phyloP scores from a whole-genome alignment of 2,888 invertebrate species.

The Apantesis nais region DNA sequence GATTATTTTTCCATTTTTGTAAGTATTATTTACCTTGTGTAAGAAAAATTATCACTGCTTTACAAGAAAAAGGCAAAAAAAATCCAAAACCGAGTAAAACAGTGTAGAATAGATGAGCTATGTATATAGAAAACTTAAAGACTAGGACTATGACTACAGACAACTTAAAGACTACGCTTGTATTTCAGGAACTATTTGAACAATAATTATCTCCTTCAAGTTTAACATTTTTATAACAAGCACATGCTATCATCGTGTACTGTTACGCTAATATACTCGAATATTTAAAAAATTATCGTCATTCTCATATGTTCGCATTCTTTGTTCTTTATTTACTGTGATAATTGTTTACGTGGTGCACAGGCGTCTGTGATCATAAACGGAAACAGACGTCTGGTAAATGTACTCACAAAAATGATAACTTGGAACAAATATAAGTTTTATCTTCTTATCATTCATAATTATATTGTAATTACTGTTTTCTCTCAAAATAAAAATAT shows the following conservation, averaged over 20 bases:
- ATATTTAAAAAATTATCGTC: constrained; percentile 49
- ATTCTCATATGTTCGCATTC: constrained; percentile 52
- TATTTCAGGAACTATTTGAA: no score
- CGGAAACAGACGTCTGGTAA: constrained; percentile 51
- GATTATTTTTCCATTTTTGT: no score
- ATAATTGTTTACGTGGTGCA: constrained; percentile 69
- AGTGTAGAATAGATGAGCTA: neutral
- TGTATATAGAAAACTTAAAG: no score
- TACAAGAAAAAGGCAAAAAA: no score
- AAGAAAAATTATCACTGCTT: no score
- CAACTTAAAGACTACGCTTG: no score
- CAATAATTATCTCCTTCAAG: constrained; percentile 8
- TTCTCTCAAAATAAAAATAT: neutral
- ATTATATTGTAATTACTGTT: neutral
- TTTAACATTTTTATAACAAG: constrained; percentile 14
- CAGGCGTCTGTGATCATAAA: constrained; percentile 62
- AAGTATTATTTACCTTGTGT: no score
- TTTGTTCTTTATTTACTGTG: constrained; percentile 74
- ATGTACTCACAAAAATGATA: constrained; percentile 34
- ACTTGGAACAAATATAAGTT: constrained; percentile 39
- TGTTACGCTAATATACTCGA: constrained; percentile 26
- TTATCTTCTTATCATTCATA: constrained; percentile 20
- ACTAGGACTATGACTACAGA: no score
- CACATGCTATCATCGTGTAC: constrained; percentile 10
- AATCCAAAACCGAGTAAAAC: neutral